Base-by-base conservation (phyloP, 2,888 invertebrate genomes). In the Chrysina gloriosa region DNA sequence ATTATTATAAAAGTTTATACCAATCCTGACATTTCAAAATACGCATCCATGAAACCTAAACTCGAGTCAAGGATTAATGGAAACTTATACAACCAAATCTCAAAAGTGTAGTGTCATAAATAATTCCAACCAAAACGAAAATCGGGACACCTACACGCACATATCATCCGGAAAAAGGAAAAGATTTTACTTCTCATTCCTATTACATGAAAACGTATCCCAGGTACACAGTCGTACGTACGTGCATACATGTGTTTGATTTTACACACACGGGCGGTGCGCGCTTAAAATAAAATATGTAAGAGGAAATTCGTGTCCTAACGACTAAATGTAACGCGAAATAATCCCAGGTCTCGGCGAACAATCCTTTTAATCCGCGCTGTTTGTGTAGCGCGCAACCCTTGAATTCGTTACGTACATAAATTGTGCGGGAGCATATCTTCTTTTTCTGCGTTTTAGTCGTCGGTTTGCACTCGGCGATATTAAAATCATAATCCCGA, bases 301-400 rank as follows among this genome's bases (percentile, higher is more conserved):
- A 56, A 36, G 11, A 21, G 56, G 56, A 56, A 56, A 56, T 56
- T 25, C 23, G 21, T 19, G 11, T 29, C 9, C 36, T 36, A 56
- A 36, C 56, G 56, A 14, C 56, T 36, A 36, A 56, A 56, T 39
- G 56, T 56, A 56, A 29, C 56, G 56, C 39, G 29, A 36, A 56
- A 56, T 56, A 56, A 56, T 56, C 56, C 56, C 56, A 36, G 39
- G 36, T 56, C 39, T 39, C 36, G 23, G n/a, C n/a, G 14, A 56
- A 36, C 36, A 29, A 56, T 56, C 56, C 56, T 23, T 56, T 56
- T 56, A 56, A 56, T 56, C 56, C 39, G 23, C 4, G 56, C 36
- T 56, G 39, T 56, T 56, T 56, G 56, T 23, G 56, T 56, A 21
- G n/a, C 9, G 9, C 27, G 27, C 14, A 56, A 36, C 23, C 56